These are phyloP conservation scores for Peucedramus taeniatus DNA, from an alignment of 2,113 vertebrate genomes.

Conservation along the genomic window DNA sequence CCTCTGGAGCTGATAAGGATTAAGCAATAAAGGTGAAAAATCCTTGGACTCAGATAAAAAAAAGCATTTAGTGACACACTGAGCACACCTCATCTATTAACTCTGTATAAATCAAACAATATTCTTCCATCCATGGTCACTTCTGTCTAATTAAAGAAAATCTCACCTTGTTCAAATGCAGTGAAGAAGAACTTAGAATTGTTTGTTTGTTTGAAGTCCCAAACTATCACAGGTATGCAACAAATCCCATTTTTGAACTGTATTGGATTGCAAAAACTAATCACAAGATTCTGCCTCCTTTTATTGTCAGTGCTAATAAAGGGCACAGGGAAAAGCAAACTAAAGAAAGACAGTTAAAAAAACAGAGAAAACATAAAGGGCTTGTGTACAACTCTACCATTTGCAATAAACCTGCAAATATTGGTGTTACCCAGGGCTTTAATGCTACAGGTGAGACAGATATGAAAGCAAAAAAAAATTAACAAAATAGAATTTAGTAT, in stretches of 20 bases:
- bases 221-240: neutral
- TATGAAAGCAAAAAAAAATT: neutral
- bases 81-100: neutral
- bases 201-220: neutral
- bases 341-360: neutral
- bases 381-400: neutral
- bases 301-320: neutral
- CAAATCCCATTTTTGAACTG: neutral
- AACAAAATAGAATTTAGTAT: neutral
- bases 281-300: neutral
- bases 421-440: neutral
- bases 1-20: neutral
- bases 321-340: neutral
- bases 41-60: neutral
- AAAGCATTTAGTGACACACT: neutral
- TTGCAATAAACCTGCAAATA: neutral
- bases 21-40: neutral
- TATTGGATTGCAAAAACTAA: neutral
- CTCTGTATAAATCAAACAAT: neutral
- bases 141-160: neutral
- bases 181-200: neutral
- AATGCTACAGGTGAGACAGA: neutral
- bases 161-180: neutral
- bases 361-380: neutral
- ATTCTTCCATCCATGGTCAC: neutral